Conservation (phyloP, 2,797 vertebrate species). For the Sebastes umbrosus region DNA sequence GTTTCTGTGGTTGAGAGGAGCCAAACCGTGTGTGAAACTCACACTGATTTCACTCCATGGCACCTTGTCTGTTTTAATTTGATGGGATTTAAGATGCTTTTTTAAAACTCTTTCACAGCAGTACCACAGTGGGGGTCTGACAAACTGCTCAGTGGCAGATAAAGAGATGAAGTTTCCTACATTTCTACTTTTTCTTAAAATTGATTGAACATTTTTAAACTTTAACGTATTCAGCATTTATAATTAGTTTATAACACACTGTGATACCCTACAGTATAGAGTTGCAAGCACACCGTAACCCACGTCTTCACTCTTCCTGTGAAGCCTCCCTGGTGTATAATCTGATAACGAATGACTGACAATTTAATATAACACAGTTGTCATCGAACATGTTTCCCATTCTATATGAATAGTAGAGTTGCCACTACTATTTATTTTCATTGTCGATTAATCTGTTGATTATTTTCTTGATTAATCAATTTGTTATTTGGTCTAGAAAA, state of each 20-base stretch:
- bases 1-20: constrained; percentile 50
- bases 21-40: constrained; percentile 25
- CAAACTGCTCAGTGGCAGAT: neutral
- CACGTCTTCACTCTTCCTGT: neutral
- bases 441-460: no score
- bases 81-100: constrained; percentile 24
- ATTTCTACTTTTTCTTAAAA: neutral
- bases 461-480: no score
- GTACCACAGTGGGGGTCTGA: neutral
- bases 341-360: neutral
- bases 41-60: neutral
- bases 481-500: no score
- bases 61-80: constrained; percentile 26
- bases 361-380: neutral
- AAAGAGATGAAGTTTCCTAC: neutral
- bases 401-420: neutral
- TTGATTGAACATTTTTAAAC: neutral
- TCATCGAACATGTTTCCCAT: neutral
- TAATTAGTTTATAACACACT: neutral
- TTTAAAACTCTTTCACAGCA: constrained; percentile 4
- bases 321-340: neutral
- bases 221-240: neutral
- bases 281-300: neutral
- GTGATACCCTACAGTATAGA: neutral
- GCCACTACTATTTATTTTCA: no score